Percentiles rank a stretch among this genome's conserved stretches.
Conservation (phyloP, 2,888 invertebrate genomes). For the Lordiphosa fenestrarum region DNA sequence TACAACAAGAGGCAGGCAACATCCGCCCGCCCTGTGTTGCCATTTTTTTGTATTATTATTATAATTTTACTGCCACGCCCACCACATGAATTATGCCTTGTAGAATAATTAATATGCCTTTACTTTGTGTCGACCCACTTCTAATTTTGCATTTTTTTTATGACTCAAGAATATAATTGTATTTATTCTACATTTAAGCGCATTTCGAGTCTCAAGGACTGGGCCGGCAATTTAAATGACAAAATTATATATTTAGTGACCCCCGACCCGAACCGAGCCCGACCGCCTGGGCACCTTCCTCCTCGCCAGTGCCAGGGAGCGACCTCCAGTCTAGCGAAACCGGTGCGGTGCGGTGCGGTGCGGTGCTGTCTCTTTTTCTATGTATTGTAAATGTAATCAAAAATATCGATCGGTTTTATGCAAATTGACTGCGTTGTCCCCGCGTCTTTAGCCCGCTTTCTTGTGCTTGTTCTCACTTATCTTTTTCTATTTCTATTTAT, state of each 20-base stretch:
- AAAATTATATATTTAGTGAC: slow-evolving; percentile 72
- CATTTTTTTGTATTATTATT: slow-evolving; percentile 28
- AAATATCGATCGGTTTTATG: slow-evolving; percentile 80
- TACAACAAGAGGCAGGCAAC: slow-evolving; percentile 32
- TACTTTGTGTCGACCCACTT: slow-evolving; percentile 32
- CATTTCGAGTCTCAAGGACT: slow-evolving; percentile 67
- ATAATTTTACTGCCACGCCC: slow-evolving; percentile 46
- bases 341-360: too few species aligned
- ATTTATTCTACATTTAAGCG: slow-evolving; percentile 74
- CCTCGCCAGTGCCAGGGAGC: slow-evolving; percentile 13
- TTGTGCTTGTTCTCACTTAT: slow-evolving; percentile 41
- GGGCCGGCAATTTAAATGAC: slow-evolving; percentile 66
- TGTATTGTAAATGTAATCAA: slow-evolving; percentile 72
- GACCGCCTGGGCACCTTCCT: slow-evolving; percentile 15
- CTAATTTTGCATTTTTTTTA: slow-evolving; percentile 48
- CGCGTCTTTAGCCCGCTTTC: slow-evolving; percentile 27
- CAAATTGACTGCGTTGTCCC: slow-evolving; percentile 76
- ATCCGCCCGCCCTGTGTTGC: slow-evolving; percentile 39
- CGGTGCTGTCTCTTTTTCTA: slow-evolving; percentile 36
- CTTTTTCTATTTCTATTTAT: slow-evolving; percentile 71
- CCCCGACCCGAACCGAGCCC: neutral
- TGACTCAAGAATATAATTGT: slow-evolving; percentile 72
- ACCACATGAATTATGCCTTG: slow-evolving; percentile 63
- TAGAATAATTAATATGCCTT: slow-evolving; percentile 72
- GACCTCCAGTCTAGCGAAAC: slow-evolving; percentile 56